Evolutionary conservation across 2,888 invertebrate genomes (phyloP).

Genomic region (Ganaspis brasiliensis): DNA sequence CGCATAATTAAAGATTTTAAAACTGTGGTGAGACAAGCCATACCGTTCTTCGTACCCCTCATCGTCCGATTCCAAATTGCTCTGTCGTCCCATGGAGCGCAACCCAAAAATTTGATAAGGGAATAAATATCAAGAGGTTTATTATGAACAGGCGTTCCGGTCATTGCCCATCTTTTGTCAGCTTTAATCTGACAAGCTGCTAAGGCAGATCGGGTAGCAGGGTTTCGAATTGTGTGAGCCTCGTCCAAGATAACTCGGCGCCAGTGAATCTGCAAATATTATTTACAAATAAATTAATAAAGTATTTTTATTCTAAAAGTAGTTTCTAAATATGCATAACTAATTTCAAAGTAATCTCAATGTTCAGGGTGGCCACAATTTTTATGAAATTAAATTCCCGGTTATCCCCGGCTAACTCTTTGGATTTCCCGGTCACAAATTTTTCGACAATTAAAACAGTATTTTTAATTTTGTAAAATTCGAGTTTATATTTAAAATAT

Average conservation of each 20-base stretch:
- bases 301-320: too few species aligned
- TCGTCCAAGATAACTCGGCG: conserved; percentile 52
- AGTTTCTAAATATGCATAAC: too few species aligned
- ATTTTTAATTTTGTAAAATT: too few species aligned
- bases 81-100: conserved; percentile 46
- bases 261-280: conserved; percentile 66
- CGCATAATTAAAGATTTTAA: conserved; percentile 46
- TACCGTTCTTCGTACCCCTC: not conserved
- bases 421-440: too few species aligned
- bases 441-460: too few species aligned
- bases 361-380: too few species aligned
- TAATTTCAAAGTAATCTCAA: too few species aligned
- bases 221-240: conserved; percentile 50
- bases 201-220: not conserved
- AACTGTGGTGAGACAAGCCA: conserved; percentile 37
- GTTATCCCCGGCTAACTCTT: too few species aligned
- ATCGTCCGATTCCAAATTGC: conserved; percentile 43
- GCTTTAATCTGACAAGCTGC: conserved; percentile 43
- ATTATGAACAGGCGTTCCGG: conserved; percentile 53
- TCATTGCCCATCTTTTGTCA: conserved; percentile 47
- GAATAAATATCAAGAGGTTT: conserved; percentile 47
- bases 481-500: too few species aligned
- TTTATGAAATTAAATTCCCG: too few species aligned
- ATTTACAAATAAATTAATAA: too few species aligned
- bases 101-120: conserved; percentile 45